These are phyloP conservation scores for Pseudorhiza aurosa DNA, from an alignment of 30 jellyfish, hydroid and myxozoan genomes.

Conservation along the genomic window DNA sequence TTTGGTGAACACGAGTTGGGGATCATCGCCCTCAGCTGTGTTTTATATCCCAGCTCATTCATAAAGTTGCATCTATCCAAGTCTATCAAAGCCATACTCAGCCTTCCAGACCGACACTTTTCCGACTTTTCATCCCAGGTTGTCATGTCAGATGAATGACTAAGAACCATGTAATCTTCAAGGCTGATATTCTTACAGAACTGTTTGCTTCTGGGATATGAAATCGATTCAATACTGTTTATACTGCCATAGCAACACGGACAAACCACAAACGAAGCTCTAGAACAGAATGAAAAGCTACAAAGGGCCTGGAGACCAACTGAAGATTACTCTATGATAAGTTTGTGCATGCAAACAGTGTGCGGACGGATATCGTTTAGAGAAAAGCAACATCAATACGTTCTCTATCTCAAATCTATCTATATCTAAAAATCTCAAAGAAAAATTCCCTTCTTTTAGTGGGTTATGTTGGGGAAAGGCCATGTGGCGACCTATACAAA, in stretches of 20 bases:
- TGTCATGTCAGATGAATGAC: conserved; percentile 91
- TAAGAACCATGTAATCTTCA: conserved; percentile 58
- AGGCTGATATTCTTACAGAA: conserved; percentile 9
- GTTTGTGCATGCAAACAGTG: too few relatives aligned
- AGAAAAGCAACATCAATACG: too few relatives aligned
- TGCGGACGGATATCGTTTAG: too few relatives aligned
- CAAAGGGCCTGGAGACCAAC: too few relatives aligned
- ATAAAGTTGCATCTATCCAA: conserved; percentile 51
- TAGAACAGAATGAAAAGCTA: conserved; percentile 21
- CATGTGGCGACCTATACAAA: too few relatives aligned
- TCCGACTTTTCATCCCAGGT: conserved; percentile 65
- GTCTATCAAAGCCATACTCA: conserved; percentile 77
- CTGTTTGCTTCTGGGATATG: conserved; percentile 82
- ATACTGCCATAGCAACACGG: conserved; percentile 98
- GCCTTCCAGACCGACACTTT: conserved; percentile 57
- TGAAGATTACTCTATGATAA: too few relatives aligned
- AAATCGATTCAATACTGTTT: conserved; percentile 33
- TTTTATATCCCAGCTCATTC: conserved; percentile 57
- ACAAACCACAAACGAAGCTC: conserved; percentile 89
- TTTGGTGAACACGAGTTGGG: conserved; percentile 87
- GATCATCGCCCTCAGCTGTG: conserved; percentile 47
- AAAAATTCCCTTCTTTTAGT: too few relatives aligned
- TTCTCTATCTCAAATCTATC: too few relatives aligned
- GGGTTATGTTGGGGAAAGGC: too few relatives aligned
- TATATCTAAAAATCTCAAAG: too few relatives aligned